These are phyloP conservation scores for Pteronotus mesoamericanus DNA, from an alignment of 2,797 vertebrate genomes.

Conservation along the genomic window DNA sequence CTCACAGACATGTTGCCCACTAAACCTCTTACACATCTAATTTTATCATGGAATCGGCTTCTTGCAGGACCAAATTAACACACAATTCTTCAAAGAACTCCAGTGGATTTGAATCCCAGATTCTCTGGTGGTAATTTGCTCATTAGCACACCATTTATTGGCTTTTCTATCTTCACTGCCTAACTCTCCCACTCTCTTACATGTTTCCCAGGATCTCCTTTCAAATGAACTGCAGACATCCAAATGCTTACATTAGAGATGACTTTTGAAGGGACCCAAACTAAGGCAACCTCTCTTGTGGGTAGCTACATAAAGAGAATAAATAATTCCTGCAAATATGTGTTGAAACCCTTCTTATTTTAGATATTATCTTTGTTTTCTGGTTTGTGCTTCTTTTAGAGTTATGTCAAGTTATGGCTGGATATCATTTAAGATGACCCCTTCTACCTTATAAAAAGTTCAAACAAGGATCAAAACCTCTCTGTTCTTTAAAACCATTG, in stretches of 20 bases:
- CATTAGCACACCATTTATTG: neutral
- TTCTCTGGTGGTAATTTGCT: neutral
- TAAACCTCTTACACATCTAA: neutral
- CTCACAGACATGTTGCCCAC: neutral
- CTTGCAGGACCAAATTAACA: neutral
- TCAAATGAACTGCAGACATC: neutral
- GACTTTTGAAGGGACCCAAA: neutral
- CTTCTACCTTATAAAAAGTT: neutral
- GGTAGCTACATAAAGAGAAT: neutral
- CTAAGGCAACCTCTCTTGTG: neutral
- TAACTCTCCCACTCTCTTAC: neutral
- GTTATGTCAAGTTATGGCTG: neutral
- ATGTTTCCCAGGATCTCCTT: neutral
- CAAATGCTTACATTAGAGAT: neutral
- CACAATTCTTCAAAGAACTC: neutral
- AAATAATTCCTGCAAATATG: neutral
- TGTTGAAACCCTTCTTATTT: neutral
- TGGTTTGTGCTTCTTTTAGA: neutral
- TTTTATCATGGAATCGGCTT: neutral
- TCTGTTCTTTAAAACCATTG: neutral
- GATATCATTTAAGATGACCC: neutral
- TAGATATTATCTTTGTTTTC: constrained; percentile 1
- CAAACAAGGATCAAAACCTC: neutral
- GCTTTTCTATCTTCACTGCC: neutral
- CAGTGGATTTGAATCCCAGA: neutral